These are phyloP conservation scores for Serranus cabrilla DNA, from an alignment of 2,797 vertebrate species.

Conservation along the genomic window DNA sequence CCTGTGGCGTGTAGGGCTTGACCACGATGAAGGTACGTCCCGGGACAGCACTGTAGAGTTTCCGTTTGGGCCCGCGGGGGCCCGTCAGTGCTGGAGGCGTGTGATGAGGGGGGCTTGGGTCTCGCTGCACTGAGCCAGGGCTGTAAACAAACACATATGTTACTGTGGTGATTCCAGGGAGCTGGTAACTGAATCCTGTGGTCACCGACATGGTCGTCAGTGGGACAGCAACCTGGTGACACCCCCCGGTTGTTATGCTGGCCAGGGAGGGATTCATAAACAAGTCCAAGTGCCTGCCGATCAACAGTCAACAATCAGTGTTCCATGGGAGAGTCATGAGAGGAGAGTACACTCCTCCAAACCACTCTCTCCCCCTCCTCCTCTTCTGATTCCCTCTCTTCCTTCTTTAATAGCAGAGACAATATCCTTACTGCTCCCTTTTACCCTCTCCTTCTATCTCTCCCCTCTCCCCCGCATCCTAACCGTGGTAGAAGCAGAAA, in stretches of 20 bases:
- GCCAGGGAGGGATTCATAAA: constrained; percentile 73
- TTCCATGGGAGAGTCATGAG: constrained; percentile 76
- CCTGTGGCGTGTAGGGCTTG: constrained; percentile 95
- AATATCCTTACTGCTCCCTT: constrained; percentile 77
- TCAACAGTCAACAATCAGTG: constrained; percentile 73
- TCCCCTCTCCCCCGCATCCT: constrained; percentile 74
- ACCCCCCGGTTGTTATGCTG: constrained; percentile 71
- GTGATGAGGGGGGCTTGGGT: constrained; percentile 88
- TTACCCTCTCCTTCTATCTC: constrained; percentile 78
- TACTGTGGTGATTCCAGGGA: constrained; percentile 94
- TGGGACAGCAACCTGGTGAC: constrained; percentile 74
- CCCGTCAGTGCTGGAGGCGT: constrained; percentile 84
- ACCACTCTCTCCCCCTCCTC: constrained; percentile 55
- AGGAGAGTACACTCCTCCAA: constrained; percentile 70
- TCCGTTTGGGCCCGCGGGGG: constrained; percentile 93
- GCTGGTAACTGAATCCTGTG: constrained; percentile 90
- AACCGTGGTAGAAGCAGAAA: constrained; percentile 65
- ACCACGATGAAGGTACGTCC: constrained; percentile 97
- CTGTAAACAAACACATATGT: constrained; percentile 99
- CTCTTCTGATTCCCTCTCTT: constrained; percentile 58
- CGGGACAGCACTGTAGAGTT: constrained; percentile 98
- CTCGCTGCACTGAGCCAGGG: constrained; percentile 90
- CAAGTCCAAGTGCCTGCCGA: constrained; percentile 57
- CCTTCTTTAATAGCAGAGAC: constrained; percentile 69
- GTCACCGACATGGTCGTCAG: constrained; percentile 86